Evolutionary conservation across 30 jellyfish, hydroid and myxozoan species (phyloP).

Genomic region (Catostylus mosaicus): DNA sequence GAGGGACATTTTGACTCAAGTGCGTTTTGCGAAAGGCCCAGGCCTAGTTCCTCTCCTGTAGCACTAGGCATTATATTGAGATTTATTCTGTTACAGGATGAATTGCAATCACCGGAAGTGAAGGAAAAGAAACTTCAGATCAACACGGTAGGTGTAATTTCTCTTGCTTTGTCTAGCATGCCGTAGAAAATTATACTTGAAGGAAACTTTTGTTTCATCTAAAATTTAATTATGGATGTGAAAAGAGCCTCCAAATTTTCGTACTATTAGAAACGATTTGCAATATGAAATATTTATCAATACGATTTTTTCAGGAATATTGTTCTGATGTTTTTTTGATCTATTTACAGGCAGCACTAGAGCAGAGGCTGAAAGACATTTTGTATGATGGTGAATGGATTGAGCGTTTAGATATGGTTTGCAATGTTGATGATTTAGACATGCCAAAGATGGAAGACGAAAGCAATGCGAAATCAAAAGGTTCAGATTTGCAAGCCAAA

Average conservation of each 20-base stretch:
- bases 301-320: no score
- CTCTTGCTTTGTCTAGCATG: no score
- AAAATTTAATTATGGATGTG: no score
- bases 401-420: slow-evolving; percentile 68
- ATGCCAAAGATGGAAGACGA: slow-evolving; percentile 63
- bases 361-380: slow-evolving; percentile 63
- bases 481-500: slow-evolving; percentile 28
- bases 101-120: slow-evolving; percentile 4
- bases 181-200: no score
- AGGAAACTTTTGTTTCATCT: no score
- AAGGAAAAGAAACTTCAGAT: background rate
- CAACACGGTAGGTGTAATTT: slow-evolving; percentile 11
- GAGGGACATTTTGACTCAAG: no score
- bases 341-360: slow-evolving; percentile 70
- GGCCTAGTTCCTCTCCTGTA: no score
- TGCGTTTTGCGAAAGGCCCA: no score
- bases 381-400: slow-evolving; percentile 77
- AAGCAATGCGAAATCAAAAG: background rate
- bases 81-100: background rate
- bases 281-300: no score
- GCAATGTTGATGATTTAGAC: slow-evolving; percentile 56
- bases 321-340: background rate
- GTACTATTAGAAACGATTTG: no score
- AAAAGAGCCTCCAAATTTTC: no score
- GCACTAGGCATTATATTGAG: no score